These are phyloP conservation scores for Ephestia elutella DNA, from an alignment of 1,140 invertebrate genomes.

Conservation along the genomic window DNA sequence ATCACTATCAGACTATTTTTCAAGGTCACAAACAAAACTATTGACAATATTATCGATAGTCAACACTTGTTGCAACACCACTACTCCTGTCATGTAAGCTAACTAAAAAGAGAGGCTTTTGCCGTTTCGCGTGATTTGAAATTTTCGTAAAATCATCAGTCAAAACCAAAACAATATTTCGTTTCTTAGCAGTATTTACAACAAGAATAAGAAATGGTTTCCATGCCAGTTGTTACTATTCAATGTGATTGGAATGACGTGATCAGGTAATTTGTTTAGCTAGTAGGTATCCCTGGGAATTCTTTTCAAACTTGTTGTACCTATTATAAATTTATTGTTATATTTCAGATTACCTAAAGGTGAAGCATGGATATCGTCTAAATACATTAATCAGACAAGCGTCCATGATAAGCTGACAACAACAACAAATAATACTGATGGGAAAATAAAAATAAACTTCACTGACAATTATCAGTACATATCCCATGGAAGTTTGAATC, in stretches of 20 bases:
- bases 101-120: no score
- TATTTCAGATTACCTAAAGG: constrained; percentile 54
- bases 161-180: neutral
- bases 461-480: constrained; percentile 54
- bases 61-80: no score
- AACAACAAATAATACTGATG: constrained; percentile 41
- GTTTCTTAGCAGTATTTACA: neutral
- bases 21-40: no score
- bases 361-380: constrained; percentile 68
- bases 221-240: constrained; percentile 58
- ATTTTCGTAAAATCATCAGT: neutral
- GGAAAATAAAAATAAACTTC: constrained; percentile 58
- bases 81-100: no score
- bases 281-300: no score
- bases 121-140: neutral
- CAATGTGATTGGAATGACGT: constrained; percentile 71
- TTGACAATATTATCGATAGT: no score
- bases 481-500: constrained; percentile 46
- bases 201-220: constrained; percentile 24
- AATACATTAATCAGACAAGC: constrained; percentile 58
- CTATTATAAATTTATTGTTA: neutral
- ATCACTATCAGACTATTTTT: no score
- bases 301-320: no score
- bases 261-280: constrained; percentile 41
- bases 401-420: constrained; percentile 60